Base-by-base conservation (phyloP, 1,140 invertebrate species). In the Archegozetes longisetosus region DNA sequence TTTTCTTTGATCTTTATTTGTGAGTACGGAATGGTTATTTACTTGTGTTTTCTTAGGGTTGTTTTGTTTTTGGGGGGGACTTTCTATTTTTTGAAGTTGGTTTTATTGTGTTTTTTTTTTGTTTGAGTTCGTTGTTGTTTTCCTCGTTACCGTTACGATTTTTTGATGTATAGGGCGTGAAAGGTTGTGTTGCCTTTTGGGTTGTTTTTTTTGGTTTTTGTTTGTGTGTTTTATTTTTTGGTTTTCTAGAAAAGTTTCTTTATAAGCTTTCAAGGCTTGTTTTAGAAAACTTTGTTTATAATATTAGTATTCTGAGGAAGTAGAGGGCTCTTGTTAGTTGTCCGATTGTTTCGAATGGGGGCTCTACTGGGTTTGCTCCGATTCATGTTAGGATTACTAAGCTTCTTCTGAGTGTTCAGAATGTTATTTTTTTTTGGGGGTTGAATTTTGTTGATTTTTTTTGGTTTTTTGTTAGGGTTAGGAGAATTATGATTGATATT, bases 1-100 rank as follows among this genome's bases (percentile, higher is more conserved):
- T 84, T 84, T 82, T 76, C 78, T 63, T 75, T 84, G 71, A 77
- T 84, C 77, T 84, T 84, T 80, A 75, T 84, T 70, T 73, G 75
- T 40, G 81, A 84, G 67, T 84, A 84, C 77, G 68, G 70, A 47
- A 80, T 72, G 70, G 81, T 84, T 77, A 72, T 82, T 72, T 80
- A 83, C 78, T 76, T 82, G 70, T 78, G 73, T 62, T 61, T 66
- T 40, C 66, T 79, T 70, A 60, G n/a, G n/a, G n/a, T n/a, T n/a
- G n/a, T n/a, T n/a, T n/a, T n/a, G n/a, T n/a, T n/a, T n/a, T n/a
- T n/a, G n/a, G n/a, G n/a, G n/a, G n/a, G n/a, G n/a, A n/a, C n/a
- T n/a, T n/a, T n/a, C n/a, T n/a, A n/a, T n/a, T n/a, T n/a, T n/a
- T n/a, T n/a, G n/a, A n/a, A n/a, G n/a, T n/a, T n/a, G n/a, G n/a